Percentiles rank a stretch among this genome's conserved stretches.
Evolutionary conservation across 2,113 vertebrate species (phyloP).

Genomic region (Pithys albifrons): DNA sequence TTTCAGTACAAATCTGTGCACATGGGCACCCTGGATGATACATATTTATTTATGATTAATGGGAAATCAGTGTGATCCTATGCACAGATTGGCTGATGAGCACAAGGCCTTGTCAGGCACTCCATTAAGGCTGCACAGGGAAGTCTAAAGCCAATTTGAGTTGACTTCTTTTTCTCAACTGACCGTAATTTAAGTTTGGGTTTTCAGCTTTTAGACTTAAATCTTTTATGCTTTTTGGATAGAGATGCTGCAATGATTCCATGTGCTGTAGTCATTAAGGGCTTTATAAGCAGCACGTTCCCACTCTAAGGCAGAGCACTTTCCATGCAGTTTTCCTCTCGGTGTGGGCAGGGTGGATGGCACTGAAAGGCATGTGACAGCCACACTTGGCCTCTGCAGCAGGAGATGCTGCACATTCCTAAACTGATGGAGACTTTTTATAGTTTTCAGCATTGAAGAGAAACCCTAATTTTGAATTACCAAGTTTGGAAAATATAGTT

Average conservation of each 20-base stretch:
- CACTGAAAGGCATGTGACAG: background rate
- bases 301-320: background rate
- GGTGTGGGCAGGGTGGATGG: background rate
- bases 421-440: background rate
- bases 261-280: background rate
- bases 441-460: background rate
- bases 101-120: background rate
- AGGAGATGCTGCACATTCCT: background rate
- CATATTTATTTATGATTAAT: background rate
- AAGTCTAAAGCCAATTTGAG: background rate
- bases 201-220: background rate
- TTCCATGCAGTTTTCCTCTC: background rate
- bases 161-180: background rate
- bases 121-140: background rate
- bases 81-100: background rate
- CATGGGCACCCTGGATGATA: rapidly evolving
- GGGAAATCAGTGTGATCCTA: background rate
- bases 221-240: background rate
- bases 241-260: background rate
- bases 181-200: background rate
- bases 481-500: background rate
- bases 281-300: background rate
- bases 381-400: background rate
- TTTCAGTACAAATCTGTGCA: background rate
- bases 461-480: background rate